phyloP scores from a whole-genome alignment of 2,797 vertebrate genomes.

The Sphaeramia orbicularis region DNA sequence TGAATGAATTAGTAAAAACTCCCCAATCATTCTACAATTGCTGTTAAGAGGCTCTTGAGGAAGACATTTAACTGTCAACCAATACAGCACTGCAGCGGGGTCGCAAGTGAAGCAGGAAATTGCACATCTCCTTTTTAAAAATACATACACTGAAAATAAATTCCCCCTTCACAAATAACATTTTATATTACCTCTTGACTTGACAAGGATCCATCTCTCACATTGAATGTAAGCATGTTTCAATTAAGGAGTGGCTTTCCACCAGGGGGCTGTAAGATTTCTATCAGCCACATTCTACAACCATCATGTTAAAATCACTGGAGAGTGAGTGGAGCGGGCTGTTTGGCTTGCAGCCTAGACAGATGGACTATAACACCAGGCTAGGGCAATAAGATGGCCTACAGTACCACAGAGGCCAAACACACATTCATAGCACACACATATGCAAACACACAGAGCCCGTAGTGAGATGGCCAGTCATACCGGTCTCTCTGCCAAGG shows the following conservation, averaged over 20 bases:
- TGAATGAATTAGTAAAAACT: slow-evolving; percentile 23
- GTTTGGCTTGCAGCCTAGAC: slow-evolving; percentile 74
- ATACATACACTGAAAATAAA: slow-evolving; percentile 2
- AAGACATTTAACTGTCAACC: slow-evolving; percentile 39
- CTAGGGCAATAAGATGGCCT: slow-evolving; percentile 67
- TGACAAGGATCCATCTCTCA: slow-evolving; percentile 11
- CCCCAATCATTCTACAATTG: slow-evolving; percentile 30
- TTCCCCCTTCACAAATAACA: slow-evolving; percentile 1
- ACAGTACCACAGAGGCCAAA: slow-evolving; percentile 51
- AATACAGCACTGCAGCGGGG: slow-evolving; percentile 1
- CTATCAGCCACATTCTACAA: slow-evolving; percentile 51
- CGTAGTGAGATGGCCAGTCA: slow-evolving; percentile 60
- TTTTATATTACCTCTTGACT: background rate
- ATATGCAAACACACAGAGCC: slow-evolving; percentile 35
- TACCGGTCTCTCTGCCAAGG: slow-evolving; percentile 67
- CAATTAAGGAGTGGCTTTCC: slow-evolving; percentile 56
- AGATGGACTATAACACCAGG: slow-evolving; percentile 78
- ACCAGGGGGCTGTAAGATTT: slow-evolving; percentile 62
- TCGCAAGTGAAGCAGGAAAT: slow-evolving; percentile 12
- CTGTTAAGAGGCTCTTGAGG: slow-evolving; percentile 39
- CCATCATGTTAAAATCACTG: slow-evolving; percentile 53
- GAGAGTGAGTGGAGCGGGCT: slow-evolving; percentile 59
- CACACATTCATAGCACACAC: slow-evolving; percentile 50
- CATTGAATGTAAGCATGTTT: slow-evolving; percentile 26
- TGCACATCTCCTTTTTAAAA: background rate